Percentiles rank a stretch among this genome's conserved stretches.
These are phyloP conservation scores for Agriopis leucophaearia DNA, from an alignment of 2,888 invertebrate genomes.

Conservation along the genomic window DNA sequence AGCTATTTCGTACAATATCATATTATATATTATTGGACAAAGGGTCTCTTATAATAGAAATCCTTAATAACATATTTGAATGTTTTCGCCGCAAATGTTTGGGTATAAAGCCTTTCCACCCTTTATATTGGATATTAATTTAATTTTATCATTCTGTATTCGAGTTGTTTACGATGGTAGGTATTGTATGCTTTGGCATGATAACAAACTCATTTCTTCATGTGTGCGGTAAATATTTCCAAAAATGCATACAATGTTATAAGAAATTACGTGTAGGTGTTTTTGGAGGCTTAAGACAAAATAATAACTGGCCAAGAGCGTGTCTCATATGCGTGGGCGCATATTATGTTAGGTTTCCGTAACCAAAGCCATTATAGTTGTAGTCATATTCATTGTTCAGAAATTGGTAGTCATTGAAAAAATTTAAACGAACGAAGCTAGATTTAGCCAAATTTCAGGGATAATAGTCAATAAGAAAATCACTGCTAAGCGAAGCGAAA, in stretches of 20 bases:
- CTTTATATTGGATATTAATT: constrained; percentile 55
- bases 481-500: no score
- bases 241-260: not conserved
- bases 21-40: constrained; percentile 9
- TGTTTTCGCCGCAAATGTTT: constrained; percentile 39
- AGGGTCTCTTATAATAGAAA: constrained; percentile 28
- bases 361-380: no score
- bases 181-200: constrained; percentile 37
- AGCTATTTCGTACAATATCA: not conserved
- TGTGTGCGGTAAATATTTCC: not conserved
- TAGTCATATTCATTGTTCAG: no score
- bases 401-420: no score
- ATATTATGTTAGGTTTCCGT: no score
- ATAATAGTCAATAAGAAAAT: no score
- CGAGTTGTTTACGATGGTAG: constrained; percentile 45
- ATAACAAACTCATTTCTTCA: constrained; percentile 22
- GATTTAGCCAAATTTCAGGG: no score
- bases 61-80: constrained; percentile 40
- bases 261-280: no score
- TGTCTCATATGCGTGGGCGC: no score
- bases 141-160: constrained; percentile 56
- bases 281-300: no score
- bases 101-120: constrained; percentile 38
- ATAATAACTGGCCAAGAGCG: no score
- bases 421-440: no score